A percentile compares a stretch with the other conserved stretches of the same genome.
These are phyloP conservation scores for Brachystomella parvula DNA, from an alignment of 1,140 invertebrate genomes.

Conservation along the genomic window DNA sequence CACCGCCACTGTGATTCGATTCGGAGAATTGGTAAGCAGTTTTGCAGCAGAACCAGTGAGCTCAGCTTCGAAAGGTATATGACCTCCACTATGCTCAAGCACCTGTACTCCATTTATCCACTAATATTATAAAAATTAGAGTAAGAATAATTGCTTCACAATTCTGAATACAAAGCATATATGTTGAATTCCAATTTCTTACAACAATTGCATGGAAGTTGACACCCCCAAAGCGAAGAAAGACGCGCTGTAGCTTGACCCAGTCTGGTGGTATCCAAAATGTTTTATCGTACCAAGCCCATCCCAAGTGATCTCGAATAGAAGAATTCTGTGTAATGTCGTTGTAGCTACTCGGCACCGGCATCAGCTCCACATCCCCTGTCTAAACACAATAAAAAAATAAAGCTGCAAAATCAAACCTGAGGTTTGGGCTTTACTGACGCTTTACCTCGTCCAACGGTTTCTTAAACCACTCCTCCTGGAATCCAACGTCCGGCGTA, in stretches of 20 bases:
- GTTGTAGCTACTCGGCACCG: conserved; percentile 93
- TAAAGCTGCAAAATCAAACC: background rate
- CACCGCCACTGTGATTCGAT: conserved; percentile 53
- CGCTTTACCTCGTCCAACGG: conserved; percentile 41
- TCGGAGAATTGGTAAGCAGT: conserved; percentile 37
- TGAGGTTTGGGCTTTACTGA: background rate
- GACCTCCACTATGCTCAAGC: conserved; percentile 81
- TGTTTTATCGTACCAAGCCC: conserved; percentile 79
- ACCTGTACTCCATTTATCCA: conserved; percentile 78
- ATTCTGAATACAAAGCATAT: background rate
- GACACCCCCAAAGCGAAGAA: conserved; percentile 77
- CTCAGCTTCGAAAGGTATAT: conserved; percentile 54
- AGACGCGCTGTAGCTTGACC: conserved; percentile 55
- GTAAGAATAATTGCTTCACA: background rate
- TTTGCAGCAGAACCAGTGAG: background rate
- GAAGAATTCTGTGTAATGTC: conserved; percentile 75
- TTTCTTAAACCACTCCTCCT: conserved; percentile 45
- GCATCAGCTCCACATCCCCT: conserved; percentile 62
- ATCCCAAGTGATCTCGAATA: conserved; percentile 83
- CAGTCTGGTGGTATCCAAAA: conserved; percentile 74
- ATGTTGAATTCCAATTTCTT: conserved; percentile 40
- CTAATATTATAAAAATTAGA: conserved; percentile 41
- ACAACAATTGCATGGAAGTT: conserved; percentile 83
- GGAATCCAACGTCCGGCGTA: conserved; percentile 46
- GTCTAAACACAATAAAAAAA: conserved; percentile 33